Conservation (phyloP, 2,113 vertebrate genomes). For the Coryphaenoides rupestris region DNA sequence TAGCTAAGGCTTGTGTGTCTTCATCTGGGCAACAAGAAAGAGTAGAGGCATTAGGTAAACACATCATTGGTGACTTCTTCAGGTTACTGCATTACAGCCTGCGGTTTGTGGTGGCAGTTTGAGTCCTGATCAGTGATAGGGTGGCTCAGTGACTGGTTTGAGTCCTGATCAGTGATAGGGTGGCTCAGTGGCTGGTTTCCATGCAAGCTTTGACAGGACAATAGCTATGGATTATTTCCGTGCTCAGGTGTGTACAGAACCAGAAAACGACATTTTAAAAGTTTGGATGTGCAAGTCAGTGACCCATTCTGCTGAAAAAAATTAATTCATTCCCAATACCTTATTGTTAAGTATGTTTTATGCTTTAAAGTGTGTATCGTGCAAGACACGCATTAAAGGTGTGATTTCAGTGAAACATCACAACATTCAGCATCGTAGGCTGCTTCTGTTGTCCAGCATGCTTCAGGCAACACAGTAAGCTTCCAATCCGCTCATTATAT, state of each 20-base stretch:
- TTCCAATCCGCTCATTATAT: no score
- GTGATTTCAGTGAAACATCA: background rate
- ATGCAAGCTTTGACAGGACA: slow-evolving; percentile 41
- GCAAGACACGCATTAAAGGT: slow-evolving; percentile 59
- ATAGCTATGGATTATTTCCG: slow-evolving; percentile 18
- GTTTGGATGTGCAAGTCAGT: slow-evolving; percentile 27
- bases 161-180: slow-evolving; percentile 30
- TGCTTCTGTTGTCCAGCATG: slow-evolving; percentile 76
- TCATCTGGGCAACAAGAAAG: slow-evolving; percentile 75
- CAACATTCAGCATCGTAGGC: background rate
- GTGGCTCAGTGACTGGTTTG: slow-evolving; percentile 21
- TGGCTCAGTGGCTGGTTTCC: slow-evolving; percentile 30
- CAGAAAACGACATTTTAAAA: slow-evolving; percentile 5
- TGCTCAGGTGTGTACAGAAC: slow-evolving; percentile 9
- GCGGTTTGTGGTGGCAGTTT: slow-evolving; percentile 27
- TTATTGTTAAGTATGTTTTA: slow-evolving; percentile 4
- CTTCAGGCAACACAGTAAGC: slow-evolving; percentile 71
- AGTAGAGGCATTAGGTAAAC: slow-evolving; percentile 65
- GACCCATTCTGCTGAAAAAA: slow-evolving; percentile 29
- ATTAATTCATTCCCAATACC: slow-evolving; percentile 5
- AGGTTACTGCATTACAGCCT: slow-evolving; percentile 36
- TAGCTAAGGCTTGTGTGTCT: slow-evolving; percentile 82
- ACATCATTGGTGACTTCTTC: slow-evolving; percentile 49
- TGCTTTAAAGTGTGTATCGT: slow-evolving; percentile 17
- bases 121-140: slow-evolving; percentile 29